phyloP scores from a whole-genome alignment of 1,140 invertebrate genomes.

The Meloidogyne chitwoodi region DNA sequence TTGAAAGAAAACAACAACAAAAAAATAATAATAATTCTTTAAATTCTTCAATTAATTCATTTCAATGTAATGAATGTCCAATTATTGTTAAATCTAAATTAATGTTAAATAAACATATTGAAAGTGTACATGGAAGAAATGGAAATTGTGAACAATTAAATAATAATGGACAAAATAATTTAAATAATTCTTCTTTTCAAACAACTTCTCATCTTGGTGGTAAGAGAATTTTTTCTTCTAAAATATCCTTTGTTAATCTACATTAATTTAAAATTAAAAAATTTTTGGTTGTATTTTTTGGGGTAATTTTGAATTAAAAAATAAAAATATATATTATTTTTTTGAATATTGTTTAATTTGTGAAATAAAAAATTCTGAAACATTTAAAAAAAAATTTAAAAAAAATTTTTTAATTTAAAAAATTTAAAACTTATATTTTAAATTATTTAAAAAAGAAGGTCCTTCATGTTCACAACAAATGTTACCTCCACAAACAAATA shows the following conservation, averaged over 20 bases:
- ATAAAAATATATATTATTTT: no score
- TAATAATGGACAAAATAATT: background rate
- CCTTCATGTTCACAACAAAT: slow-evolving; percentile 7
- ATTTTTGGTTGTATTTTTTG: no score
- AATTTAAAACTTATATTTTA: background rate
- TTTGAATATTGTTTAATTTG: no score
- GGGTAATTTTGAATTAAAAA: no score
- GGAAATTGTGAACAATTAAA: background rate
- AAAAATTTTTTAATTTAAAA: background rate
- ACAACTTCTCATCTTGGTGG: background rate
- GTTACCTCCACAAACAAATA: background rate
- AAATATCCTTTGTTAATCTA: no score
- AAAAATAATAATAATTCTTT: background rate
- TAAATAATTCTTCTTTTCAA: no score
- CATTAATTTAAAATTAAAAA: no score
- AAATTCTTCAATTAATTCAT: slow-evolving; percentile 1
- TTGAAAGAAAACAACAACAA: slow-evolving; percentile 43
- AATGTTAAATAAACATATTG: slow-evolving; percentile 42
- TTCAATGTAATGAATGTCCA: slow-evolving; percentile 45
- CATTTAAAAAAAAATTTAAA: no score
- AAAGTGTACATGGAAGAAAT: slow-evolving; percentile 24
- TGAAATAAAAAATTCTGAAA: no score
- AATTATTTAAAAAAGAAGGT: background rate
- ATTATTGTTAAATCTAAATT: slow-evolving; percentile 29
- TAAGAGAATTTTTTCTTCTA: background rate